These are phyloP conservation scores for Nibea albiflora DNA, from an alignment of 2,113 vertebrate genomes.

Conservation along the genomic window DNA sequence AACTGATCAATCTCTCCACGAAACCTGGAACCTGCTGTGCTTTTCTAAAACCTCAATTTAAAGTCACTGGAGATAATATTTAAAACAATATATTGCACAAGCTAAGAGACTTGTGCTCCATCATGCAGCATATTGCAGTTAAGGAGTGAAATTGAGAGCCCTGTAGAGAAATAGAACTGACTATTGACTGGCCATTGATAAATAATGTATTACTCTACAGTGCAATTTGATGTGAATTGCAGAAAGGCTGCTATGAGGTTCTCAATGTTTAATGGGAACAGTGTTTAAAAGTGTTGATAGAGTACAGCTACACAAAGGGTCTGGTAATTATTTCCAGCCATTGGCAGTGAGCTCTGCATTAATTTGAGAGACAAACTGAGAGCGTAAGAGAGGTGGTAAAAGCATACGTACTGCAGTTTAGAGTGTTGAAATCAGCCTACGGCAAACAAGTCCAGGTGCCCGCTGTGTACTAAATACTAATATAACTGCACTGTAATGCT, in stretches of 20 bases:
- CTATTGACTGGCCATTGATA: constrained; percentile 53
- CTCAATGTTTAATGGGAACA: constrained; percentile 47
- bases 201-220: constrained; percentile 59
- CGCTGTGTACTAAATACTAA: background rate
- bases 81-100: constrained; percentile 33
- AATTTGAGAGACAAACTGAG: constrained; percentile 11
- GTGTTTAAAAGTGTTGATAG: constrained; percentile 34
- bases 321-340: constrained; percentile 36
- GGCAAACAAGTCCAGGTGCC: background rate
- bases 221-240: constrained; percentile 32
- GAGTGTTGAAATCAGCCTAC: background rate
- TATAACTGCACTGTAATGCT: background rate
- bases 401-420: background rate
- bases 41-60: background rate
- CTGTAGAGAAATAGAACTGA: constrained; percentile 20
- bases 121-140: constrained; percentile 11
- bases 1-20: constrained; percentile 33
- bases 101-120: constrained; percentile 4
- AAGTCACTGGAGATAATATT: constrained; percentile 15
- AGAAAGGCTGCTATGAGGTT: constrained; percentile 12
- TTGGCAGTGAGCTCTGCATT: constrained; percentile 13
- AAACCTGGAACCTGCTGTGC: constrained; percentile 5
- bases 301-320: constrained; percentile 15
- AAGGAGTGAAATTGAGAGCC: constrained; percentile 21
- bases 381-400: background rate